Base-by-base conservation (phyloP, 2,888 invertebrate species). In the Drosophila meridiana region DNA sequence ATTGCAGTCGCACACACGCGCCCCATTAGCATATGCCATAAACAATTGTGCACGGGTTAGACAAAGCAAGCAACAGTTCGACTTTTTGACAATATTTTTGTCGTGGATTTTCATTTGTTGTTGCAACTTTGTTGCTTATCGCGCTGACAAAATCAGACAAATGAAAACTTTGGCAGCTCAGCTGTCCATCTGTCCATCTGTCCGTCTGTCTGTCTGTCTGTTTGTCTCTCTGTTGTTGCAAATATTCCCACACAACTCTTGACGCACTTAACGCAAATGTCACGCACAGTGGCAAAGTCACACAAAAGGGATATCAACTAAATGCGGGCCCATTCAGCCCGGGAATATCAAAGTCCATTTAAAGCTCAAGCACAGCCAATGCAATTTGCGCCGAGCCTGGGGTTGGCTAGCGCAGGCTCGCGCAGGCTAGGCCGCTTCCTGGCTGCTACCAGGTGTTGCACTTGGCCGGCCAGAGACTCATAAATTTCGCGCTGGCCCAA, bases 401-500 rank as follows among this genome's bases (percentile, higher is more conserved):
- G 66, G 81, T 11, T 13, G 32, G 66, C 56, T 63, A 26, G 45
- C 13, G 43, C 20, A 43, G 68, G 58, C 55, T 65, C 8, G 42
- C n/a, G n/a, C 14, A 8, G 65, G 58, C 68, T 62, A 57, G 45
- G 53, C 62, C 62, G 73, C 76, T 73, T 64, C 55, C 73, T 66
- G 65, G 82, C 90, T 83, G 82, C 90, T 89, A 87, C 88, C 88
- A 89, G 90, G 88, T 89, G 88, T 90, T 83, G 86, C 90, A 81
- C 73, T 77, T 74, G 78, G 69, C 67, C 71, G 61, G 69, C 76
- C 76, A 58, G 66, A 78, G 69, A 80, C 82, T 85, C 89, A 90
- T 91, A 91, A 90, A 91, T 89, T 83, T 88, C 80, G 75, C 74
- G 83, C 61, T 79, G 61, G 66, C 66, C 63, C 70, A 50, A 55